Percentiles rank a stretch among this genome's conserved stretches.
phyloP scores from a whole-genome alignment of 53 echinoderm and acorn worm genomes.

The Pentamera pediparva region DNA sequence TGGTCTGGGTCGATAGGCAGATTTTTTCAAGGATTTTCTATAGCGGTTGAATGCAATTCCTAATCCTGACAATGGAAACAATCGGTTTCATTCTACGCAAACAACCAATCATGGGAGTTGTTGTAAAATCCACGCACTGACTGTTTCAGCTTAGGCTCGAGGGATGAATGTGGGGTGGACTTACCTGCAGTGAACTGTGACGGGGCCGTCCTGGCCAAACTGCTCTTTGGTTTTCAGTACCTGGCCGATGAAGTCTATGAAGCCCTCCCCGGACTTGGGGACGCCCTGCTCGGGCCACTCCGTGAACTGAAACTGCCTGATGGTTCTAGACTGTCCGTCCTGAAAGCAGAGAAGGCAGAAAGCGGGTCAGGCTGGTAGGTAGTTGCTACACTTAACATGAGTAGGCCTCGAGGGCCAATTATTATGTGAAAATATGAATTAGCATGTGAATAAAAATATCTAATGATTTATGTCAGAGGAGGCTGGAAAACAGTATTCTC shows the following conservation, averaged over 20 bases:
- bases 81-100: too few species aligned
- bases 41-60: too few species aligned
- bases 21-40: neutral
- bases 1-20: neutral
- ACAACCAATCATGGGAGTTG: too few species aligned
- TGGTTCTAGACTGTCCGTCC: constrained; percentile 98
- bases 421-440: too few species aligned
- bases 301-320: constrained; percentile 96
- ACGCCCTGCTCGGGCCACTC: constrained; percentile 99
- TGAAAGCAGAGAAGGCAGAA: constrained; percentile 31
- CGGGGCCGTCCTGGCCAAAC: constrained; percentile 97
- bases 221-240: constrained; percentile 99
- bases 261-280: constrained; percentile 98
- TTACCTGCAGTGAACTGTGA: constrained; percentile 98
- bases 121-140: neutral
- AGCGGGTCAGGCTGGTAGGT: too few species aligned
- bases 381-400: too few species aligned
- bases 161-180: neutral
- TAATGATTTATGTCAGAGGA: too few species aligned
- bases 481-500: too few species aligned
- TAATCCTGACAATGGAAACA: too few species aligned
- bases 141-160: neutral
- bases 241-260: constrained; percentile 99
- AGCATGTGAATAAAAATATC: too few species aligned
- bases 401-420: too few species aligned